Evolutionary conservation across 1,140 invertebrate species (phyloP).

Genomic region (Trichonephila inaurata): DNA sequence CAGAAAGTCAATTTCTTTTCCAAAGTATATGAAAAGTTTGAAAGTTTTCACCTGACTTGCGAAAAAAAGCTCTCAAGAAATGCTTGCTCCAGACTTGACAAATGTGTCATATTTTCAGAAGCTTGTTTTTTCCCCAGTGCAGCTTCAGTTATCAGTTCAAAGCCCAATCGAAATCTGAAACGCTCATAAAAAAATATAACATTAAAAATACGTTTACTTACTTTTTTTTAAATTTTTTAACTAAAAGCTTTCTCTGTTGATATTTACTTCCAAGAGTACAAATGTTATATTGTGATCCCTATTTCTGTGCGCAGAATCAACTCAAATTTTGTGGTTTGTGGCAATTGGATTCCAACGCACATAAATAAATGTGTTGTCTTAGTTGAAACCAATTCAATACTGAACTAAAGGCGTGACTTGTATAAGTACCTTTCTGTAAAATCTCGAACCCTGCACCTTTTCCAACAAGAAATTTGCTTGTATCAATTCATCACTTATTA

Average conservation of each 20-base stretch:
- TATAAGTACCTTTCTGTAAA: too few species aligned
- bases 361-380: neutral
- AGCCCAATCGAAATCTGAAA: conserved; percentile 27
- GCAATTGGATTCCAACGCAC: neutral
- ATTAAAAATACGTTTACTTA: neutral
- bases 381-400: too few species aligned
- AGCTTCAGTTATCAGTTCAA: conserved; percentile 18
- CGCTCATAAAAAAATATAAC: neutral
- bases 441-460: too few species aligned
- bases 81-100: neutral
- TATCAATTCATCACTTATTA: too few species aligned
- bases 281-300: neutral
- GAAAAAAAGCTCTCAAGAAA: neutral
- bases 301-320: neutral
- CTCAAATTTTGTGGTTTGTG: neutral
- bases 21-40: neutral
- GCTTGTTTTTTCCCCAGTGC: neutral
- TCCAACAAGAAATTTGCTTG: too few species aligned
- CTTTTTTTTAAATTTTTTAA: neutral
- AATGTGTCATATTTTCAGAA: neutral
- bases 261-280: conserved; percentile 43
- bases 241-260: neutral
- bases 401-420: too few species aligned
- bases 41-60: neutral
- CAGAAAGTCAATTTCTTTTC: conserved; percentile 26